phyloP scores from a whole-genome alignment of 1,140 invertebrate genomes.

The Mycetomoellerius zeteki region DNA sequence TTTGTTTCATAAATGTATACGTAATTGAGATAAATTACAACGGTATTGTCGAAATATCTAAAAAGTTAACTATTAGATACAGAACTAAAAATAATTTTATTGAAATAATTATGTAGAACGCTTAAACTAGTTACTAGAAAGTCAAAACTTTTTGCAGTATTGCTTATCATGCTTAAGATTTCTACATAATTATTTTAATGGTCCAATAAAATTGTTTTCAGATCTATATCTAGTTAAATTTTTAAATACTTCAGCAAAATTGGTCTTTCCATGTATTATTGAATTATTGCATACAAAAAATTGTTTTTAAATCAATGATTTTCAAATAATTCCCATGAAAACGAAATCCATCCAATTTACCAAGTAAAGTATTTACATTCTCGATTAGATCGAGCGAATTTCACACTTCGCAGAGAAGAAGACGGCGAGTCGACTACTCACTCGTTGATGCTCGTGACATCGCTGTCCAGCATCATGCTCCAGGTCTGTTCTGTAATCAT shows the following conservation, averaged over 20 bases:
- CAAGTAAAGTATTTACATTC: not conserved
- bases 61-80: too few relatives aligned
- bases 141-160: too few relatives aligned
- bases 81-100: too few relatives aligned
- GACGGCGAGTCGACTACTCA: constrained; percentile 74
- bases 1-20: not conserved
- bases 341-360: not conserved
- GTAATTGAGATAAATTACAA: not conserved
- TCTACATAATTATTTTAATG: too few relatives aligned
- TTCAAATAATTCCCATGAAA: not conserved
- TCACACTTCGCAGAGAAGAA: constrained; percentile 3
- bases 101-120: too few relatives aligned
- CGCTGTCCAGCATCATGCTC: constrained; percentile 87
- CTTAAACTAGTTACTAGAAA: too few relatives aligned
- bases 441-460: constrained; percentile 85
- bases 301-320: not conserved
- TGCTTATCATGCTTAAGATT: too few relatives aligned
- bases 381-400: not conserved
- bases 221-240: too few relatives aligned
- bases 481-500: constrained; percentile 87
- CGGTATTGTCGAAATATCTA: too few relatives aligned
- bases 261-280: too few relatives aligned
- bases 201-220: too few relatives aligned
- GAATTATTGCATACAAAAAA: not conserved
- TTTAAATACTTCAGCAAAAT: too few relatives aligned